phyloP scores from a whole-genome alignment of 2,797 vertebrate genomes.

The Hypotaenidia okinawae region DNA sequence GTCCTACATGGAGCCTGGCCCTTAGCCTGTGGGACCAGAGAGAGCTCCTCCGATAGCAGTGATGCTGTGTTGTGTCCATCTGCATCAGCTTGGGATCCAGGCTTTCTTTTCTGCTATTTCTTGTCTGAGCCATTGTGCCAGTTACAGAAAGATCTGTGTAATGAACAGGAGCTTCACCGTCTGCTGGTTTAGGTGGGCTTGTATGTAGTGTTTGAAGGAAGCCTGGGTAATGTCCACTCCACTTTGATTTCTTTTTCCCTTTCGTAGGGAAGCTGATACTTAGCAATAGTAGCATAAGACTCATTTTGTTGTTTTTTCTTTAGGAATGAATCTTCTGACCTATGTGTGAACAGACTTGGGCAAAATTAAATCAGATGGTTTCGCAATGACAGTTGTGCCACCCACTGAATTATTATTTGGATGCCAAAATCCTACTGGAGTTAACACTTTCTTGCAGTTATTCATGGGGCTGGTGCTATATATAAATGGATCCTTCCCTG shows the following conservation, averaged over 20 bases:
- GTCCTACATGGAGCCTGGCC: not conserved
- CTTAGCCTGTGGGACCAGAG: not conserved
- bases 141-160: not conserved
- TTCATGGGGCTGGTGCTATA: slow-evolving; percentile 64
- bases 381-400: slow-evolving; percentile 69
- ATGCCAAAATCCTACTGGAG: slow-evolving; percentile 72
- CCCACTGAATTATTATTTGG: slow-evolving; percentile 73
- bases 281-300: slow-evolving; percentile 65
- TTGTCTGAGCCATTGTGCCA: not conserved
- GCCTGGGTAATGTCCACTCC: slow-evolving; percentile 39
- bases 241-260: not conserved
- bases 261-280: slow-evolving; percentile 47
- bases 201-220: not conserved
- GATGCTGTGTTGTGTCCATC: not conserved
- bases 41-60: not conserved
- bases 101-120: not conserved
- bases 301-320: slow-evolving; percentile 73
- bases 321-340: slow-evolving; percentile 72
- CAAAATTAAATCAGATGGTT: slow-evolving; percentile 74
- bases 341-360: slow-evolving; percentile 70
- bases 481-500: slow-evolving; percentile 63
- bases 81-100: slow-evolving; percentile 13
- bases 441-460: slow-evolving; percentile 68
- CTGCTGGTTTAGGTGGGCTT: not conserved
- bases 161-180: slow-evolving; percentile 16